phyloP scores from a whole-genome alignment of 2,797 vertebrate species.

The Iguana delicatissima region DNA sequence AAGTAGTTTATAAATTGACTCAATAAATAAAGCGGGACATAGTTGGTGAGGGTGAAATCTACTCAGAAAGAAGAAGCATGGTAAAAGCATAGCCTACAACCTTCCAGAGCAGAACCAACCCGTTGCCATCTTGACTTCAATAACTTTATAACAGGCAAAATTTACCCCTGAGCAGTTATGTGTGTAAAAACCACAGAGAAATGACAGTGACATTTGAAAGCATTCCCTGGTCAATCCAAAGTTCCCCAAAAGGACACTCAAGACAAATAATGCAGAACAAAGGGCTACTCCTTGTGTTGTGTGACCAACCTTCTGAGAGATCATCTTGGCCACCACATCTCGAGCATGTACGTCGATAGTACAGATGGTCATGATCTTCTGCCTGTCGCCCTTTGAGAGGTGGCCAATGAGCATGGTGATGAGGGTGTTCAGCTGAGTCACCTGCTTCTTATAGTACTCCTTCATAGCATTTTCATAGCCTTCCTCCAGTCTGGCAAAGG shows the following conservation, averaged over 20 bases:
- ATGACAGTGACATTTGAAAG: background rate
- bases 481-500: constrained; percentile 91
- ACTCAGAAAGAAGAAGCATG: too few species aligned
- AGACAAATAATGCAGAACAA: background rate
- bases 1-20: too few species aligned
- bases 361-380: constrained; percentile 98
- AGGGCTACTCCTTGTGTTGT: background rate
- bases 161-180: background rate
- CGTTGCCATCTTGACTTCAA: background rate
- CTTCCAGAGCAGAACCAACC: background rate
- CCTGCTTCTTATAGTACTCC: constrained; percentile 95
- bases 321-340: constrained; percentile 95
- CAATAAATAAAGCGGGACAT: too few species aligned
- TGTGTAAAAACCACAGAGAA: background rate
- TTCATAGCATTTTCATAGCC: constrained; percentile 93
- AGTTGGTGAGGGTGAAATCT: too few species aligned
- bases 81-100: background rate
- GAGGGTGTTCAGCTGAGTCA: constrained; percentile 89
- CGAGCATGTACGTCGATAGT: constrained; percentile 96
- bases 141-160: background rate
- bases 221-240: background rate
- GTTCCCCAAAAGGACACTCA: background rate
- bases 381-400: constrained; percentile 90
- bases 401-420: constrained; percentile 93
- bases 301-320: constrained; percentile 88